phyloP scores from a whole-genome alignment of 2,113 vertebrate genomes.

The Bambusicola thoracicus region DNA sequence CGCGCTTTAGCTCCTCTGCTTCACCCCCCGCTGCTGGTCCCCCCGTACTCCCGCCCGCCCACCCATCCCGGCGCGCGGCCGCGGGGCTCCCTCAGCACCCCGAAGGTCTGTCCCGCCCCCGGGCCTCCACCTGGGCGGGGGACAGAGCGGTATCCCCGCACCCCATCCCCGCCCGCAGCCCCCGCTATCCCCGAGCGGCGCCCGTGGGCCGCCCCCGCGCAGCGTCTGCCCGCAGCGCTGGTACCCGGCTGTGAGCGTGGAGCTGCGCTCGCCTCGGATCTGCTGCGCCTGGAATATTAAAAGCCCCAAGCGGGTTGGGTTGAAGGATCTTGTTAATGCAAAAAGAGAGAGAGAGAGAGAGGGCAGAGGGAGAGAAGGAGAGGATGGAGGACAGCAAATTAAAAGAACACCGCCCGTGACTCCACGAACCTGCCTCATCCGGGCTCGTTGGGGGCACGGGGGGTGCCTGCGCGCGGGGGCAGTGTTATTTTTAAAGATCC shows the following conservation, averaged over 20 bases:
- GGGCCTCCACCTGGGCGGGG: too few species aligned
- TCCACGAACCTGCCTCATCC: slow-evolving; percentile 58
- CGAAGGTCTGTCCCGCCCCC: too few species aligned
- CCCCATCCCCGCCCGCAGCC: background rate
- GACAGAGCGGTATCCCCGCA: background rate
- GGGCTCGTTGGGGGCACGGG: slow-evolving; percentile 23
- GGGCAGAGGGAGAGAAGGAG: background rate
- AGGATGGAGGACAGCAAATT: slow-evolving; percentile 78
- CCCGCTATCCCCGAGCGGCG: background rate
- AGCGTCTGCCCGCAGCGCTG: slow-evolving; percentile 76
- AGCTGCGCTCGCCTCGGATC: slow-evolving; percentile 70
- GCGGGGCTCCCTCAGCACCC: too few species aligned
- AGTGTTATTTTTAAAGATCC: slow-evolving; percentile 80
- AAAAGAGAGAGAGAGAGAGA: background rate
- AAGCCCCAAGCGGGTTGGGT: slow-evolving; percentile 55
- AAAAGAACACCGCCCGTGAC: slow-evolving; percentile 74
- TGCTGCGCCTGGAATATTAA: slow-evolving; percentile 74
- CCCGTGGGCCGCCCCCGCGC: background rate
- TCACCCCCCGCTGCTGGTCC: too few species aligned
- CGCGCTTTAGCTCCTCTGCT: too few species aligned
- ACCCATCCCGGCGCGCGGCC: too few species aligned
- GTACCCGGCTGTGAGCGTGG: slow-evolving; percentile 71
- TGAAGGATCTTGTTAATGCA: slow-evolving; percentile 58
- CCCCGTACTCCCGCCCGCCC: too few species aligned
- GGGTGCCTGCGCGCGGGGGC: background rate